Conservation (phyloP, 2,888 invertebrate genomes). For the Trissolcus brochymenae region DNA sequence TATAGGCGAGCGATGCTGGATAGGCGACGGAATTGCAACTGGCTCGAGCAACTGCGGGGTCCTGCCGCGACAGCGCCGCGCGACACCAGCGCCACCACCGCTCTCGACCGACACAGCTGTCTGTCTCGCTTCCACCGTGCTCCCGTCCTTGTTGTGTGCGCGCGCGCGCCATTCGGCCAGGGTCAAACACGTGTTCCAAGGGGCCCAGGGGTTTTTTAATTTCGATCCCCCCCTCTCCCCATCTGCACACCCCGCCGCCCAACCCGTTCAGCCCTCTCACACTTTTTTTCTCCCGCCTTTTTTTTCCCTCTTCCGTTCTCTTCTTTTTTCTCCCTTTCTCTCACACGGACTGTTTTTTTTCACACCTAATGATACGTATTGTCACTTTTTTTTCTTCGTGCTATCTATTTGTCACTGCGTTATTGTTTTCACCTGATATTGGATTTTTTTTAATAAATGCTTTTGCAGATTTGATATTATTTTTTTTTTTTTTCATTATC, state of each 20-base stretch:
- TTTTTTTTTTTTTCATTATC: too few relatives aligned
- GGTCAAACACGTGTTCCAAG: slow-evolving; percentile 51
- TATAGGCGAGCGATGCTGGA: slow-evolving; percentile 74
- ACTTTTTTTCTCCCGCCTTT: slow-evolving; percentile 12
- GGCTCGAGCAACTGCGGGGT: slow-evolving; percentile 77
- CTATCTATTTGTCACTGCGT: too few relatives aligned
- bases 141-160: slow-evolving; percentile 11
- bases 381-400: too few relatives aligned
- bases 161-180: slow-evolving; percentile 36
- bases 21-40: slow-evolving; percentile 75
- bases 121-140: slow-evolving; percentile 16
- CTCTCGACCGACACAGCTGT: slow-evolving; percentile 9
- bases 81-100: slow-evolving; percentile 76
- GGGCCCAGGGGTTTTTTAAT: slow-evolving; percentile 50
- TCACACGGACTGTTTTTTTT: not conserved
- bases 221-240: slow-evolving; percentile 43
- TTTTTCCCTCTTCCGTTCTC: slow-evolving; percentile 1
- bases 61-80: slow-evolving; percentile 81
- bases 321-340: not conserved
- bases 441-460: too few relatives aligned
- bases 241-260: slow-evolving; percentile 15
- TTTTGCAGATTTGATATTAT: too few relatives aligned
- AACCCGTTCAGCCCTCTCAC: slow-evolving; percentile 2
- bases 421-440: too few relatives aligned
- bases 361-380: too few relatives aligned